Evolutionary conservation across 1,140 invertebrate genomes (phyloP), one percentile per base, ranked within the genome.

Genomic region (Potamilus streckersoni): DNA sequence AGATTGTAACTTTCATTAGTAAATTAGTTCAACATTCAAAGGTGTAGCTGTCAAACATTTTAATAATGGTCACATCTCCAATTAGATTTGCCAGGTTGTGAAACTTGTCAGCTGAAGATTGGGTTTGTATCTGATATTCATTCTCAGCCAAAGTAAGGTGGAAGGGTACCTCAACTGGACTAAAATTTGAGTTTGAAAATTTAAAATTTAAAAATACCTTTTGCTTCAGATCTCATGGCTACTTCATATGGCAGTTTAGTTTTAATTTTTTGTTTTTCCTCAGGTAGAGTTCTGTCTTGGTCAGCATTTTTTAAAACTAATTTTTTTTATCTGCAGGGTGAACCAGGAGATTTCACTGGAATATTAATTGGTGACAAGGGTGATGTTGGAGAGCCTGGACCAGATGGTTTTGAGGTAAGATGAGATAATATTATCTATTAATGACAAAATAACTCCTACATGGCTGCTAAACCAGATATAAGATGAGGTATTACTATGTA

Each of bases 401-500:
- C 65, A 16, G 73, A 71, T 57, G 84, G 84, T 19, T 57, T 64
- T n/a, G 59, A 59, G 58, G 83, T 85, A 78, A 79, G 83, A 49
- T 49, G 6, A 49, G 38, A 49, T 49, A 49, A 0, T 49, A 49
- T 8, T 6, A 49, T 11, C 4, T 1, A 5, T 49, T 49, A 49
- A 49, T 8, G 6, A 49, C 6, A 49, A 49, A 49, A 49, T 0
- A 49, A 49, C 6, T 8, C 27, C 27, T 31, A 2, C 0, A 31
- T 2, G 4, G 27, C 27, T 31, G 4, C 2, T 31, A 31, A 31
- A 2, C 6, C 38, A 49, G 38, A 49, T 49, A 49, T 49, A 49
- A 49, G 83, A 49, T 49, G 6, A 49, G 38, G 11, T 49, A 49
- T 8, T 49, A 49, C 38, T 6, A 49, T 11, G 0, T 1, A 5